These are phyloP conservation scores for Aurelia sp. DNA, from an alignment of 30 jellyfish, hydroid and myxozoan species.

Conservation along the genomic window DNA sequence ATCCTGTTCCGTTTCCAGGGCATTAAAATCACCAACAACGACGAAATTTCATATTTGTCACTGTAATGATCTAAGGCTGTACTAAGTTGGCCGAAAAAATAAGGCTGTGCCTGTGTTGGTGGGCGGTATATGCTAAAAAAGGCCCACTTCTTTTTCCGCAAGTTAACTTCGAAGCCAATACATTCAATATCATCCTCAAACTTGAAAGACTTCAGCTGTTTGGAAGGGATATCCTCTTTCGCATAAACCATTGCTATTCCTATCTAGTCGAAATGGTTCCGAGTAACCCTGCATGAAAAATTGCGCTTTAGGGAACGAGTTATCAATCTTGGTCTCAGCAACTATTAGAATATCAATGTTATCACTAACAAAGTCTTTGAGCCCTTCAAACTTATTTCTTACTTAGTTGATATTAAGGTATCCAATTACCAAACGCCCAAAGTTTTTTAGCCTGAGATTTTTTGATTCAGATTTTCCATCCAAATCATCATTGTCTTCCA, in stretches of 20 bases:
- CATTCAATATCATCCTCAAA: too few species aligned
- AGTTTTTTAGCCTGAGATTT: too few species aligned
- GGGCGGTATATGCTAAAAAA: slow-evolving; percentile 5
- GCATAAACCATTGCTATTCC: neutral
- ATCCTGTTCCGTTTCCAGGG: neutral
- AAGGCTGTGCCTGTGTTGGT: slow-evolving; percentile 14
- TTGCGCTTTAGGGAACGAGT: neutral
- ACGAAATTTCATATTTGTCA: slow-evolving; percentile 21
- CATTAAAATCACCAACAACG: slow-evolving; percentile 11
- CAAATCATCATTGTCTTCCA: too few species aligned
- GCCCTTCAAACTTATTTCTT: too few species aligned
- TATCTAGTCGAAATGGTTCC: neutral
- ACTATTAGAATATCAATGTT: neutral
- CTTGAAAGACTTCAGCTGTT: too few species aligned
- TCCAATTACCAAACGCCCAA: too few species aligned
- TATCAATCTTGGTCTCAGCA: neutral
- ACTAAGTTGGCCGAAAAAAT: neutral
- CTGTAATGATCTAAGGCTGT: neutral
- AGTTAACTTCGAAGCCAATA: too few species aligned
- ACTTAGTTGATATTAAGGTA: too few species aligned
- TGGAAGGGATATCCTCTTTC: too few species aligned
- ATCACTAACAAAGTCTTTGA: too few species aligned
- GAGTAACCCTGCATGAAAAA: neutral
- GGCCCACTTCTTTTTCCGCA: too few species aligned
- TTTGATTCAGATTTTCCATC: too few species aligned